These are phyloP conservation scores for Morpho achilles DNA, from an alignment of 2,888 invertebrate genomes.

Conservation along the genomic window DNA sequence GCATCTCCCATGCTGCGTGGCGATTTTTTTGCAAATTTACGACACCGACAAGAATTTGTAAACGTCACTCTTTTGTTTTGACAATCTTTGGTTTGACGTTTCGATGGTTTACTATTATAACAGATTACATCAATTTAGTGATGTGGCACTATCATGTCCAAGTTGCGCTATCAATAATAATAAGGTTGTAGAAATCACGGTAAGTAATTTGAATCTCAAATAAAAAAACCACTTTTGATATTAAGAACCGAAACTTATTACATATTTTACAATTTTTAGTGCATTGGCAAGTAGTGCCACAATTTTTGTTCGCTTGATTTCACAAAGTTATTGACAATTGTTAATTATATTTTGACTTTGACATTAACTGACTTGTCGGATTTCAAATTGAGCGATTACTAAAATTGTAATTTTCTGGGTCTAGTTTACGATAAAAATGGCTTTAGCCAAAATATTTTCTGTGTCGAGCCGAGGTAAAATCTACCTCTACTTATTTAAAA, in stretches of 20 bases:
- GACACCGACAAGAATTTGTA: conserved; percentile 68
- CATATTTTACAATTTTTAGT: too few species aligned
- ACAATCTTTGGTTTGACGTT: conserved; percentile 37
- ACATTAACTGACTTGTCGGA: background rate
- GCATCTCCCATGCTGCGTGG: conserved; percentile 75
- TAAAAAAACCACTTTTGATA: too few species aligned
- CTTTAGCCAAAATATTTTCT: conserved; percentile 74
- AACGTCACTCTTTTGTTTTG: conserved; percentile 77
- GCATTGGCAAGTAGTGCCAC: too few species aligned
- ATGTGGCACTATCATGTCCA: background rate
- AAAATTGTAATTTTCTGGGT: background rate
- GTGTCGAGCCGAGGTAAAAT: conserved; percentile 63
- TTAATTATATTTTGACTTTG: background rate
- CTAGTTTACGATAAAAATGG: conserved; percentile 3
- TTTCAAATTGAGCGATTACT: background rate
- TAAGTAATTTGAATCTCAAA: too few species aligned
- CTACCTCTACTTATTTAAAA: background rate
- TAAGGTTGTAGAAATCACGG: too few species aligned
- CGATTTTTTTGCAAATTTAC: conserved; percentile 55
- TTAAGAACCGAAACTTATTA: too few species aligned
- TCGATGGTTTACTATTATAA: background rate
- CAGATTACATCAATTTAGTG: background rate
- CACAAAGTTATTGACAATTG: too few species aligned
- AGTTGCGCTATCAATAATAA: too few species aligned
- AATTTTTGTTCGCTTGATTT: too few species aligned